Evolutionary conservation across 2,888 invertebrate genomes (phyloP).

Genomic region (Fissipunctia ypsillon): DNA sequence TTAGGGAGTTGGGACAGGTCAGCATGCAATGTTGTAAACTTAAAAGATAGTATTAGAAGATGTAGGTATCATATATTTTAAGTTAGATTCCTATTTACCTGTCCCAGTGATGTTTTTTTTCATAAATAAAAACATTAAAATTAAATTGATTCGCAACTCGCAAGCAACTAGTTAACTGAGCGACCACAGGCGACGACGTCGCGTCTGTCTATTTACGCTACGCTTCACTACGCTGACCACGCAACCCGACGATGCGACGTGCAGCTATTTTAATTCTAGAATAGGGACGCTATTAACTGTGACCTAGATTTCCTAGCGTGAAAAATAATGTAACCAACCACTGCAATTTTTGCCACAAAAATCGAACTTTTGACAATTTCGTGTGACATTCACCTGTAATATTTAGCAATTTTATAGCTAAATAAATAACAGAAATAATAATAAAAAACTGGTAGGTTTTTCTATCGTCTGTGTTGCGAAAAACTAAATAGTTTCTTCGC

Average conservation of each 20-base stretch:
- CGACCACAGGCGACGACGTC: constrained; percentile 51
- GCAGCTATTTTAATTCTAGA: constrained; percentile 80
- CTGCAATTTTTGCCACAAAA: constrained; percentile 42
- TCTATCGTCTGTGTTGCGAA: constrained; percentile 73
- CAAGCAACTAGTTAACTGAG: constrained; percentile 30
- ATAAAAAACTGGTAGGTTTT: constrained; percentile 17
- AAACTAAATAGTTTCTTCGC: constrained; percentile 77
- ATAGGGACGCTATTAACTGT: constrained; percentile 77
- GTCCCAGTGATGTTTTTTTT: background rate
- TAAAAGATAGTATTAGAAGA: background rate
- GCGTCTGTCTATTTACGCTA: constrained; percentile 82
- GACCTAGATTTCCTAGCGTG: constrained; percentile 82
- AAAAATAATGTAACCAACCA: constrained; percentile 67
- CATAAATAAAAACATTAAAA: background rate
- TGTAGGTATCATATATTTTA: background rate
- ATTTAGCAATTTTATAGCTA: background rate
- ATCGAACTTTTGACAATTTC: constrained; percentile 1
- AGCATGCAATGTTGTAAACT: background rate
- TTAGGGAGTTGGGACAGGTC: background rate
- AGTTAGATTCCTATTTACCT: background rate
- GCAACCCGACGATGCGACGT: constrained; percentile 71
- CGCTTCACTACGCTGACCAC: constrained; percentile 80
- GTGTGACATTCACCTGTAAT: constrained; percentile 17
- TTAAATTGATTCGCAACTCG: constrained; percentile 24
- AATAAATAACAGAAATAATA: background rate